Base-by-base conservation (phyloP, 1,140 invertebrate species). In the Linepithema humile region DNA sequence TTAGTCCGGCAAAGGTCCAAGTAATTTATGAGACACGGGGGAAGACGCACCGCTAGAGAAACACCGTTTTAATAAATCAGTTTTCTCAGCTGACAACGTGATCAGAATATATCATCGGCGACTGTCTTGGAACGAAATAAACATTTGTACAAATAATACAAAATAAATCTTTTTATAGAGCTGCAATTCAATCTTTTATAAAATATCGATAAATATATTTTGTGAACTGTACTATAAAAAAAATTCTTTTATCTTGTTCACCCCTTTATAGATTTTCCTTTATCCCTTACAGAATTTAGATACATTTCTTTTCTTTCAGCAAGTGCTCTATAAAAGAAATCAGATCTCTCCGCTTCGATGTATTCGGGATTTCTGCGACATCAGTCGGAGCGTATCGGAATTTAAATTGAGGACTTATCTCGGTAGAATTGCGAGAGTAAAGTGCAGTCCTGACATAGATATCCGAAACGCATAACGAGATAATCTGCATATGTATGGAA, bases 21-120 rank as follows among this genome's bases (percentile, higher is more conserved):
- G 3, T 75, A 48, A 75, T 64, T 75, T 62, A 64, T 48, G 57
- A 75, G 50, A 20, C 17, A 3, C 15, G 29, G 26, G 23, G 48
- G 10, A 40, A 32, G 40, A 43, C 4, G n/a, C 9, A 5, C 10
- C 38, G 5, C 40, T 38, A 9, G 38, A 32, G n/a, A 15, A 60
- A 17, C 10, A 60, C 35, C 10, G 15, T 0, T 12, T 35, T 2
- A 45, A 75, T 62, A 75, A 75, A 75, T 60, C 12, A 48, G 38
- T 59, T 75, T 60, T 75, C n/a, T 15, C 15, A 32, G 40, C 29
- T 32, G 57, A 45, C 50, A 20, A 72, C 53, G 26, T 5, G 38
- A 74, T 7, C 17, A 6, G n/a, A 45, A 45, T 62, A 45, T 45
- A 60, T 75, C 40, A 45, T 15, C 23, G 38, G 17, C 26, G 60